phyloP scores from a whole-genome alignment of 2,888 invertebrate genomes.

The Sarcophaga subvicina region DNA sequence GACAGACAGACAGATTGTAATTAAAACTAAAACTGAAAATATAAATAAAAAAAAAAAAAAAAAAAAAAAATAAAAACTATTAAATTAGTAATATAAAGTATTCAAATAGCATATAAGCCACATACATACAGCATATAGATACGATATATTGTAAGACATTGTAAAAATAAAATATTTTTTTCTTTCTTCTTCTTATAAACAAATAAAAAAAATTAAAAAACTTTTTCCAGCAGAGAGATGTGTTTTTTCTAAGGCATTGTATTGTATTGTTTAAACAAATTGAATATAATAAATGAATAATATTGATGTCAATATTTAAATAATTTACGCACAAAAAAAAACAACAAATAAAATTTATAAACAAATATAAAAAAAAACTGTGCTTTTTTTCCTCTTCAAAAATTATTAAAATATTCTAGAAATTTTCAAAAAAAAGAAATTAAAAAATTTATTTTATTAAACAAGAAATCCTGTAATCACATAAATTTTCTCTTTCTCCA shows the following conservation, averaged over 20 bases:
- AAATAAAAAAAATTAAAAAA: not conserved
- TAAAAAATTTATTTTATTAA: no score
- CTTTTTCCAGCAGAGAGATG: not conserved
- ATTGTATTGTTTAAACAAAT: no score
- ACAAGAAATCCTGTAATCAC: no score
- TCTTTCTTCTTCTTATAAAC: no score
- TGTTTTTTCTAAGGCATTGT: not conserved
- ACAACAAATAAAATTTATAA: not conserved
- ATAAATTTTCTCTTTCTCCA: no score
- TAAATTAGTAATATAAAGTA: no score
- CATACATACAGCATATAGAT: no score
- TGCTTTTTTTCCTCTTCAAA: not conserved
- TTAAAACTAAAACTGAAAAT: constrained; percentile 17
- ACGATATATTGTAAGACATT: constrained; percentile 15
- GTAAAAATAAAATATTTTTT: not conserved
- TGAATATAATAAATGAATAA: not conserved
- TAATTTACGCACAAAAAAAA: constrained; percentile 43
- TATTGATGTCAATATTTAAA: constrained; percentile 57
- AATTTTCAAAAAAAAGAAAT: no score
- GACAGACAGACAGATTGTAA: not conserved
- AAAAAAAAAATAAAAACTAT: not conserved
- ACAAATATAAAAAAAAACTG: not conserved
- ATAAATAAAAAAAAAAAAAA: not conserved
- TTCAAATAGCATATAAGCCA: no score
- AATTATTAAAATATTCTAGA: no score